Evolutionary conservation across 2,888 invertebrate species (phyloP), one percentile per base, ranked within the genome.

Genomic region (Lacanobia oleracea): DNA sequence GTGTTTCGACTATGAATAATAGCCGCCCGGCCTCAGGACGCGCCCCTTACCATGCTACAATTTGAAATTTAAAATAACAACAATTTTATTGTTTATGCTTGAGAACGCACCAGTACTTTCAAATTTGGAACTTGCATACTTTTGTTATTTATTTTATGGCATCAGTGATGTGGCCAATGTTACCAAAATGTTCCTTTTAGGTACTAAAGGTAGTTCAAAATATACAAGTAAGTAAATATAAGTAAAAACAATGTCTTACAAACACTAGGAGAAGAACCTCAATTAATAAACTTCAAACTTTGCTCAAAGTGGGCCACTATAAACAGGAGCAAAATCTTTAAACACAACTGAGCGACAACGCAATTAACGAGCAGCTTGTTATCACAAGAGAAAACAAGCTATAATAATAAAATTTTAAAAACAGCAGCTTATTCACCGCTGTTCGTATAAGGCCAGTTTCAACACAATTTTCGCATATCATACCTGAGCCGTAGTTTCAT

Each of bases 1-100:
- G 90, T 91, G 91, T 91, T 92, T 90, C 89, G 91, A 91, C 92
- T 93, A 90, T 91, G 91, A 92, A 91, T 93, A 91, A 92, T 91
- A 89, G 82, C 74, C 69, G 78, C 73, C 84, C 81, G 81, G 83
- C 86, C 86, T 86, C 86, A 82, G 84, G 84, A 82, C 84, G 79
- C 87, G 67, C 83, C 84, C 81, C 85, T 77, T 82, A 79, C 87
- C 81, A 86, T 88, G 86, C 84, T 87, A 82, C 87, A 84, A 87
- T 91, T 91, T 86, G 79, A 88, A 91, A 87, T 91, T 89, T 88
- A 88, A 90, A 91, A 88, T 86, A 88, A 86, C 87, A 88, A 89
- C 84, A 86, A 83, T 86, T 85, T 84, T 75, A 81, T 77, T 75
- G 79, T 83, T 84, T 82, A 75, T 79, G 82, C 67, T 70, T 73